A percentile compares a stretch with the other conserved stretches of the same genome.
phyloP scores from a whole-genome alignment of 2,113 vertebrate genomes.

The Crotalus helleri region DNA sequence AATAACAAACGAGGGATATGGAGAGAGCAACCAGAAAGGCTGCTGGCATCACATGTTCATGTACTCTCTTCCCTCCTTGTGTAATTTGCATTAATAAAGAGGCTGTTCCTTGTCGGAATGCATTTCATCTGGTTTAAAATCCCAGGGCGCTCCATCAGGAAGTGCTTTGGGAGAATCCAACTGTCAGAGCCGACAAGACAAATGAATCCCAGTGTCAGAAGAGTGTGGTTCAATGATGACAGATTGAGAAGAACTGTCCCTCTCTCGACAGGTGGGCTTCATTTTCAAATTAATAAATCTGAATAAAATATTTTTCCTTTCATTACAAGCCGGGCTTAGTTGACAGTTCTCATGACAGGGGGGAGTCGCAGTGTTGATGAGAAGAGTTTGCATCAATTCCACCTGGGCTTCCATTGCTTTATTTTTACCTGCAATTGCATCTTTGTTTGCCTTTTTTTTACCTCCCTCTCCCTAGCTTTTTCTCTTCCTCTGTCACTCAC shows the following conservation, averaged over 20 bases:
- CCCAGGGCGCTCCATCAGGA: conserved; percentile 92
- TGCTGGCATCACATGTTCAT: conserved; percentile 73
- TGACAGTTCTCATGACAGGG: conserved; percentile 94
- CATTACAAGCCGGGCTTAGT: conserved; percentile 93
- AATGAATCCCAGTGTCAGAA: conserved; percentile 96
- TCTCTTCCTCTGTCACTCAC: conserved; percentile 27
- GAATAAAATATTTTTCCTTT: conserved; percentile 99
- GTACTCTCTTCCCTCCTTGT: conserved; percentile 80
- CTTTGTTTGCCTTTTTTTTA: conserved; percentile 64
- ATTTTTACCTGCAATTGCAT: conserved; percentile 80
- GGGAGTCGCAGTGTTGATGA: conserved; percentile 84
- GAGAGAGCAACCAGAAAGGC: conserved; percentile 83
- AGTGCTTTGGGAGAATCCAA: conserved; percentile 95
- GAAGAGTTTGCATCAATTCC: conserved; percentile 97
- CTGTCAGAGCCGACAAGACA: conserved; percentile 99
- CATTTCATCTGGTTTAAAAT: conserved; percentile 98
- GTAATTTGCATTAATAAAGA: conserved; percentile 99
- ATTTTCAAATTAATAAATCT: conserved; percentile 99
- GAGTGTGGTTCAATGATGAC: conserved; percentile 92
- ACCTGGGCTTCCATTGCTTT: conserved; percentile 86
- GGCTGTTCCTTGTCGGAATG: conserved; percentile 99
- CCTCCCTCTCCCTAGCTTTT: conserved; percentile 51
- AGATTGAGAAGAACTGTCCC: conserved; percentile 99
- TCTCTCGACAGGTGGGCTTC: conserved; percentile 98
- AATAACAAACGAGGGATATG: conserved; percentile 83